Percentiles rank a stretch among this genome's conserved stretches.
Conservation (phyloP, 1,140 invertebrate genomes). For the Phymastichus coffea region DNA sequence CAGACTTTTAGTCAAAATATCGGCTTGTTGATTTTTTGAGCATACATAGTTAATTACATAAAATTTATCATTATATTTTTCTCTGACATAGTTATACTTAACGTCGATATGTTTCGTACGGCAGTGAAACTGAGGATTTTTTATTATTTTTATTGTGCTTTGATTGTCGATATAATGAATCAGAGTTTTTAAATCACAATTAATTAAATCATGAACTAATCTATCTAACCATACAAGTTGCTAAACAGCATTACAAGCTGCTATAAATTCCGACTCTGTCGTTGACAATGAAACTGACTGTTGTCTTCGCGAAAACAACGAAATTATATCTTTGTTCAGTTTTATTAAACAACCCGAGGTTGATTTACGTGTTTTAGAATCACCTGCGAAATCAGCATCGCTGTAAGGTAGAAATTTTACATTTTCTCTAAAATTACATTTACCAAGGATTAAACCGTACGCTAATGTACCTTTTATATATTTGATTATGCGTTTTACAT, state of each 20-base stretch:
- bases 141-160: slow-evolving; percentile 33
- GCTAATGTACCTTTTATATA: no score
- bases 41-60: slow-evolving; percentile 30
- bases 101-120: slow-evolving; percentile 42
- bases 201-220: slow-evolving; percentile 15
- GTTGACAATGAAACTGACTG: slow-evolving; percentile 8
- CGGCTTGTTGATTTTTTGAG: slow-evolving; percentile 4
- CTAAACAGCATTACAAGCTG: slow-evolving; percentile 16
- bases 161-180: slow-evolving; percentile 31
- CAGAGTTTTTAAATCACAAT: neutral
- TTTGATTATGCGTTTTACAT: slow-evolving; percentile 34
- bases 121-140: no score
- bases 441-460: slow-evolving; percentile 24
- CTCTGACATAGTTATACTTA: slow-evolving; percentile 35
- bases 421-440: neutral
- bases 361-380: slow-evolving; percentile 22
- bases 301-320: slow-evolving; percentile 39
- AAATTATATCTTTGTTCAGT: slow-evolving; percentile 11
- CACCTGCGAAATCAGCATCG: slow-evolving; percentile 37
- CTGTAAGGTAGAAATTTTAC: slow-evolving; percentile 29
- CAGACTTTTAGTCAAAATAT: slow-evolving; percentile 17
- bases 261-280: slow-evolving; percentile 21
- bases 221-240: slow-evolving; percentile 20
- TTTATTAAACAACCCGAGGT: slow-evolving; percentile 29
- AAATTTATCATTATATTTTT: slow-evolving; percentile 28